phyloP scores from a whole-genome alignment of 2,113 vertebrate genomes.

The Pavo muticus region DNA sequence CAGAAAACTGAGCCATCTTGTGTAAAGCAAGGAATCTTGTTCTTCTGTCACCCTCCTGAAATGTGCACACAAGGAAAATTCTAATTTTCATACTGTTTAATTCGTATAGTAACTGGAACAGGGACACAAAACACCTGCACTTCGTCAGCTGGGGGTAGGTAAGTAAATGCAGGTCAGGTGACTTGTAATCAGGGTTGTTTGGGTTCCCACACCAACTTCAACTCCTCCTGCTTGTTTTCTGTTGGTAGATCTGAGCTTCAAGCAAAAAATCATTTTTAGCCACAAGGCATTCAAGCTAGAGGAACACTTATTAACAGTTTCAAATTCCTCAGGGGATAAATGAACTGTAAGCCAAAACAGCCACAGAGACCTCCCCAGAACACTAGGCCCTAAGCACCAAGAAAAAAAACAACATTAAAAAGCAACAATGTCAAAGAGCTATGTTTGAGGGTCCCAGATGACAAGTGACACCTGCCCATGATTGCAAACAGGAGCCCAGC shows the following conservation, averaged over 20 bases:
- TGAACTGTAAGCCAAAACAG: background rate
- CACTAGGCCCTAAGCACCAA: background rate
- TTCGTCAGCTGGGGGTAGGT: background rate
- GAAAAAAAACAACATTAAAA: background rate
- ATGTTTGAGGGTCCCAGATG: background rate
- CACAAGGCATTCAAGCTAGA: background rate
- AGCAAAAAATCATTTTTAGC: background rate
- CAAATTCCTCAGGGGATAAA: background rate
- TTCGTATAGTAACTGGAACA: background rate
- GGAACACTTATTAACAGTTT: background rate
- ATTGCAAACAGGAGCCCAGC: background rate
- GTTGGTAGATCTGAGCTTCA: background rate
- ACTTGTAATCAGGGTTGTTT: background rate
- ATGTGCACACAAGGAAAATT: background rate
- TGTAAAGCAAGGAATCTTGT: background rate
- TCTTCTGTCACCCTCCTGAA: background rate
- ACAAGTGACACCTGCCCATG: background rate
- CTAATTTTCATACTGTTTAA: rapidly evolving
- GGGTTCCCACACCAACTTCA: background rate
- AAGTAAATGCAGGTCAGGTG: background rate
- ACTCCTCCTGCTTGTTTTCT: background rate
- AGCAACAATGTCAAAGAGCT: background rate
- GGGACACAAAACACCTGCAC: background rate
- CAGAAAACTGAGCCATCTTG: background rate
- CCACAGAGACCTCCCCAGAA: background rate